These are phyloP conservation scores for Acrobeloides nanus DNA, from an alignment of 2,888 invertebrate genomes.

Conservation along the genomic window DNA sequence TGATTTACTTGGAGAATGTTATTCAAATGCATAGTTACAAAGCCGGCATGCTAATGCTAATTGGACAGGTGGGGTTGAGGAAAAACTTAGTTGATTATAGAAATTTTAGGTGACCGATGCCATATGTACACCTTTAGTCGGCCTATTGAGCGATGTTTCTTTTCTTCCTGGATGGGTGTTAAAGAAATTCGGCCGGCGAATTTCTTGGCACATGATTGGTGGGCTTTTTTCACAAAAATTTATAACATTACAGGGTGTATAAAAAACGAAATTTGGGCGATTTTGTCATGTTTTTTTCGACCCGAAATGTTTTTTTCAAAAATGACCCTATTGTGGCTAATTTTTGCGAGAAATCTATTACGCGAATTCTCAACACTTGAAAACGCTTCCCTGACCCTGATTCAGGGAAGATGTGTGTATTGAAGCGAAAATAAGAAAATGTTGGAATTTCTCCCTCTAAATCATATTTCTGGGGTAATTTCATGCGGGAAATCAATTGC, in stretches of 20 bases:
- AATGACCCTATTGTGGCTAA: too few species aligned
- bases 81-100: conserved; percentile 21
- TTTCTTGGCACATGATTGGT: conserved; percentile 84
- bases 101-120: conserved; percentile 69
- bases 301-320: conserved; percentile 5
- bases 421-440: too few species aligned
- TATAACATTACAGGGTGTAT: background rate
- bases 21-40: conserved; percentile 30
- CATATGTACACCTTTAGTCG: conserved; percentile 77
- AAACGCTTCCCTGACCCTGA: too few species aligned
- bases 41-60: conserved; percentile 65
- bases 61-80: conserved; percentile 61
- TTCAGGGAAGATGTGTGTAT: too few species aligned
- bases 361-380: too few species aligned
- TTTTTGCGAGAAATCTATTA: too few species aligned
- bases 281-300: too few species aligned
- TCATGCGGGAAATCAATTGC: too few species aligned
- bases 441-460: too few species aligned
- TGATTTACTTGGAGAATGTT: conserved; percentile 69
- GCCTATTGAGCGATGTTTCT: conserved; percentile 69
- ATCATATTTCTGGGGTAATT: too few species aligned
- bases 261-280: too few species aligned
- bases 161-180: conserved; percentile 61
- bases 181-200: conserved; percentile 70
- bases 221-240: conserved; percentile 20